Conservation (phyloP, 92 coral and sea anemone species). For the Muricea muricata region DNA sequence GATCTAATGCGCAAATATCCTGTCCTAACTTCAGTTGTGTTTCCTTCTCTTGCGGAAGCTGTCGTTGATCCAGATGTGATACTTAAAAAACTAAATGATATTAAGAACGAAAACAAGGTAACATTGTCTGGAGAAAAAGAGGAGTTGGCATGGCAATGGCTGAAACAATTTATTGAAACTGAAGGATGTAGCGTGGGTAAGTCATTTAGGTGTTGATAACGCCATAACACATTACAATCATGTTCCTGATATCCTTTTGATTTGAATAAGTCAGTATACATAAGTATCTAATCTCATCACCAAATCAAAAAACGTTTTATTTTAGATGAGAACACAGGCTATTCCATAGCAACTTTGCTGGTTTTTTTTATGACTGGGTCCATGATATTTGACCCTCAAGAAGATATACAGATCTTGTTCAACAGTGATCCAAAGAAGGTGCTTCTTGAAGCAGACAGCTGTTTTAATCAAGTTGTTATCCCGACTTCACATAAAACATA, state of each 20-base stretch:
- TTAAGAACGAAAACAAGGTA: not conserved
- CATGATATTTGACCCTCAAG: not conserved
- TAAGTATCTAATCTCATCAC: no score
- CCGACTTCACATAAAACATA: not conserved
- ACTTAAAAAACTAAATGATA: not conserved
- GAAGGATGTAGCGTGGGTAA: no score
- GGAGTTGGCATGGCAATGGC: no score
- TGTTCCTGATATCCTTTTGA: not conserved
- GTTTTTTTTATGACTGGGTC: not conserved
- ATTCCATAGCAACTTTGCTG: not conserved
- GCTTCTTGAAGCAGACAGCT: not conserved
- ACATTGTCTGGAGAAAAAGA: not conserved
- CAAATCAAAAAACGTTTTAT: no score
- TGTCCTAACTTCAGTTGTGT: conserved; percentile 26
- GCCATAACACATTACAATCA: no score
- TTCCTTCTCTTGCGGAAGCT: conserved; percentile 56
- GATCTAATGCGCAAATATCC: conserved; percentile 64
- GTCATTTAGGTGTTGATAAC: not conserved
- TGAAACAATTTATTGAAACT: no score
- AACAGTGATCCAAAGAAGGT: not conserved
- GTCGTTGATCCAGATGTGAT: no score
- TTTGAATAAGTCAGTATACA: not conserved
- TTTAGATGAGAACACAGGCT: not conserved
- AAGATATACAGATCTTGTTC: not conserved
- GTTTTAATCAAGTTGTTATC: not conserved